Evolutionary conservation across 2,888 invertebrate species (phyloP), one percentile per base, ranked within the genome.

Genomic region (Eristalis pertinax): DNA sequence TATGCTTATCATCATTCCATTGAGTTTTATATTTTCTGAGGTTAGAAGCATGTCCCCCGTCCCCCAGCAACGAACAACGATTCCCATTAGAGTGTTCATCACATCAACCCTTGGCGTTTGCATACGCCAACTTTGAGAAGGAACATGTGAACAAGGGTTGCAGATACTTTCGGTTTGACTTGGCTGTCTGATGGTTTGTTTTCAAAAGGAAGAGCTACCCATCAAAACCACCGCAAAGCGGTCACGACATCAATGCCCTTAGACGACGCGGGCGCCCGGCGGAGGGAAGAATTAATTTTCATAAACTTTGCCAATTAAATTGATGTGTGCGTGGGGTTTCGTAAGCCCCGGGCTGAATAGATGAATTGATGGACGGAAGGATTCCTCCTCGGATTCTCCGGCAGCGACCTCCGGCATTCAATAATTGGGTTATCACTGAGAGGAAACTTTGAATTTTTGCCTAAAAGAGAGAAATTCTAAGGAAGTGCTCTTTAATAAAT

Each of bases 281-380:
- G 50, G 50, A 50, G 50, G 19, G 50, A 19, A 62, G 65, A 82
- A 76, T 76, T 76, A 67, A 76, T 76, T 82, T 82, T 50, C 76
- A 67, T 62, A 82, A 82, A 50, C 65, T 76, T 82, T 72, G 60
- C 65, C 72, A 76, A 76, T 76, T 76, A 72, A 82, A 76, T 56
- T 24, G 24, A 22, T 56, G 70, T 38, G 58, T 24, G 1, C 10
- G 38, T 56, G 65, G 79, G 19, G 43, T 50, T 32, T 50, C 50
- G 8, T 50, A 19, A 50, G 50, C 50, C 50, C n/a, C 19, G 5
- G n/a, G 50, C 19, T n/a, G 19, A 19, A 50, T 50, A 19, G 50
- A 50, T 50, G 50, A 50, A 19, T 50, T 50, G 50, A 50, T 50
- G 50, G 50, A 50, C 19, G 50, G 19, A n/a, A 50, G 50, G 50